phyloP scores from a whole-genome alignment of 2,797 vertebrate genomes.

The Xyrichtys novacula region DNA sequence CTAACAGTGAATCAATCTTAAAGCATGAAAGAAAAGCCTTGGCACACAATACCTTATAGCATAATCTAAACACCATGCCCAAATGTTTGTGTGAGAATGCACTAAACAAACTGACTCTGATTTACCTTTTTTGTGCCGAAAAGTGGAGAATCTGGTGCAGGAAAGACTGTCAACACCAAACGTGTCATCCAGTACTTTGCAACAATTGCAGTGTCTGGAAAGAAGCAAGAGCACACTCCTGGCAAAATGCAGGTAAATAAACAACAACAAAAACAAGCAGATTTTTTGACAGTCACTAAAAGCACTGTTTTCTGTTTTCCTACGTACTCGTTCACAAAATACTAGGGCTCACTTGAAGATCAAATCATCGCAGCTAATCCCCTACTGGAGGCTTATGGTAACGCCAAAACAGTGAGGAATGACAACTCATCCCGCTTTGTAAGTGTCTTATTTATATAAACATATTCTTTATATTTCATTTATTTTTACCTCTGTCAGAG shows the following conservation, averaged over 20 bases:
- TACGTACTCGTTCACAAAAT: conserved; percentile 8
- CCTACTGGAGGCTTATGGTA: conserved; percentile 91
- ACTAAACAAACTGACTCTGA: background rate
- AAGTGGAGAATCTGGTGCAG: conserved; percentile 91
- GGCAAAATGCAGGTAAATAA: conserved; percentile 85
- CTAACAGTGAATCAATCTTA: background rate
- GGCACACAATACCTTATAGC: background rate
- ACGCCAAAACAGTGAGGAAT: conserved; percentile 94
- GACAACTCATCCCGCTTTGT: conserved; percentile 95
- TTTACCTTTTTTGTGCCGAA: conserved; percentile 28
- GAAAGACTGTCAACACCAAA: conserved; percentile 93
- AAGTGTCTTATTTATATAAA: too few species aligned
- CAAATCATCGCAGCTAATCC: conserved; percentile 89
- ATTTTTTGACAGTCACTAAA: background rate
- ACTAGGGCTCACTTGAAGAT: conserved; percentile 89
- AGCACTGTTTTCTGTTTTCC: background rate
- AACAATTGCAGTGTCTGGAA: conserved; percentile 85
- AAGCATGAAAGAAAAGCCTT: background rate
- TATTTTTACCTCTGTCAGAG: background rate
- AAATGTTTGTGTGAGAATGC: background rate
- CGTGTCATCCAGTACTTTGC: conserved; percentile 93
- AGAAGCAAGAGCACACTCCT: conserved; percentile 61
- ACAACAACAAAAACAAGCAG: background rate
- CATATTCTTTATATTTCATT: background rate
- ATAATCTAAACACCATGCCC: background rate